These are phyloP conservation scores for Drosophila aldrichi DNA, from an alignment of 2,888 invertebrate species.

Conservation along the genomic window DNA sequence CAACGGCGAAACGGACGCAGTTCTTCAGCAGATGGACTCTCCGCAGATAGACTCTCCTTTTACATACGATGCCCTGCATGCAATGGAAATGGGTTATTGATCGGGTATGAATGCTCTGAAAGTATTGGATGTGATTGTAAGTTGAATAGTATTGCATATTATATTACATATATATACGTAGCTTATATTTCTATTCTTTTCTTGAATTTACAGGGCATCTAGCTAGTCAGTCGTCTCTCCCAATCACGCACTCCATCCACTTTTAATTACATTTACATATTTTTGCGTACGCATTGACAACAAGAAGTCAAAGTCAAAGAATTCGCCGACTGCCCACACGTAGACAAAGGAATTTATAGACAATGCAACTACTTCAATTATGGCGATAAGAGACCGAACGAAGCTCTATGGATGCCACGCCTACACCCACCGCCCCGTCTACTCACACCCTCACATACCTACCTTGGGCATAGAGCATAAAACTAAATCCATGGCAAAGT, in stretches of 20 bases:
- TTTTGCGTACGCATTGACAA: constrained; percentile 70
- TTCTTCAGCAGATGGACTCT: background rate
- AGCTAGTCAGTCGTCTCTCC: background rate
- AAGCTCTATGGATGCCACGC: constrained; percentile 14
- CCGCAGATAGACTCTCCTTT: background rate
- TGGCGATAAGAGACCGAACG: constrained; percentile 66
- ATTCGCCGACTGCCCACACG: constrained; percentile 73
- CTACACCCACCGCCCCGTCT: background rate
- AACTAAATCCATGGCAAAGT: constrained; percentile 35
- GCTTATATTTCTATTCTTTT: too few relatives aligned
- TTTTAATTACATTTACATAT: constrained; percentile 74
- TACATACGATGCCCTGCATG: background rate
- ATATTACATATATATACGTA: too few relatives aligned
- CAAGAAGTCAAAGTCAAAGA: constrained; percentile 64
- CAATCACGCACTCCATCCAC: background rate
- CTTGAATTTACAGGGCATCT: too few relatives aligned
- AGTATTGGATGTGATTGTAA: too few relatives aligned
- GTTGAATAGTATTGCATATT: too few relatives aligned
- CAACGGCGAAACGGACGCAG: constrained; percentile 10
- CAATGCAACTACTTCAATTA: constrained; percentile 80
- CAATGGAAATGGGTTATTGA: background rate
- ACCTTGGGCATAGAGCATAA: background rate
- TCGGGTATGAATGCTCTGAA: too few relatives aligned
- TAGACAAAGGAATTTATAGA: constrained; percentile 77
- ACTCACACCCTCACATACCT: background rate